Evolutionary conservation across 2,113 vertebrate genomes (phyloP).

Genomic region (Lutjanus erythropterus): DNA sequence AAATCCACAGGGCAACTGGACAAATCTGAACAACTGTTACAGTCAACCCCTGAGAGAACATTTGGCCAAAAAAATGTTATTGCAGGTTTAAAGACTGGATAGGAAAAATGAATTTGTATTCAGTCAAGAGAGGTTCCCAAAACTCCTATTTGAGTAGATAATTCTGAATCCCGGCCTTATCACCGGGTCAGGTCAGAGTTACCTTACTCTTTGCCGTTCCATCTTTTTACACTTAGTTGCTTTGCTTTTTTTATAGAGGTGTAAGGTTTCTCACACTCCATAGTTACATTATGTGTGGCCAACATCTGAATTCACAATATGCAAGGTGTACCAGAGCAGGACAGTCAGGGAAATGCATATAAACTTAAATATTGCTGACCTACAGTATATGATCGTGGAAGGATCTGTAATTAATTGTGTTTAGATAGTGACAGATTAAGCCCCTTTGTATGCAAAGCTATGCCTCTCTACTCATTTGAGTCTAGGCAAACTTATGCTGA

Average conservation of each 20-base stretch:
- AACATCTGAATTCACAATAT: too few species aligned
- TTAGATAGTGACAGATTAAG: conserved; percentile 32
- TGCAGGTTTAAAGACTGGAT: conserved; percentile 14
- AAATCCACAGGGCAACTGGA: neutral
- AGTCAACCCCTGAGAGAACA: neutral
- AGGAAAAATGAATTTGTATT: conserved; percentile 9
- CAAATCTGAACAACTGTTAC: neutral
- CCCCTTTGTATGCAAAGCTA: conserved; percentile 41
- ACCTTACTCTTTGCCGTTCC: neutral
- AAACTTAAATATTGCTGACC: conserved; percentile 30
- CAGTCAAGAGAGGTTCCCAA: neutral
- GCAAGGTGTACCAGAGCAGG: neutral
- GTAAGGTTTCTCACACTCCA: conserved; percentile 3
- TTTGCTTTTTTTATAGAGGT: conserved; percentile 1
- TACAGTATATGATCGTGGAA: neutral
- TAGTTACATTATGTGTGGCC: conserved; percentile 10
- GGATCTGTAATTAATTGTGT: conserved; percentile 33
- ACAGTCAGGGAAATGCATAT: conserved; percentile 22
- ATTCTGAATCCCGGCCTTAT: neutral
- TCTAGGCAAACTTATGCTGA: conserved; percentile 23
- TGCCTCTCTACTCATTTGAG: conserved; percentile 34
- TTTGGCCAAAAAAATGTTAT: neutral
- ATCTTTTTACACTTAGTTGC: conserved; percentile 15
- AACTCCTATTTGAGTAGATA: neutral
- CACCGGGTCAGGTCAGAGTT: neutral